Evolutionary conservation across 1,140 invertebrate species (phyloP), one percentile per base, ranked within the genome.

Genomic region (Macrotrachela quadricornifera): DNA sequence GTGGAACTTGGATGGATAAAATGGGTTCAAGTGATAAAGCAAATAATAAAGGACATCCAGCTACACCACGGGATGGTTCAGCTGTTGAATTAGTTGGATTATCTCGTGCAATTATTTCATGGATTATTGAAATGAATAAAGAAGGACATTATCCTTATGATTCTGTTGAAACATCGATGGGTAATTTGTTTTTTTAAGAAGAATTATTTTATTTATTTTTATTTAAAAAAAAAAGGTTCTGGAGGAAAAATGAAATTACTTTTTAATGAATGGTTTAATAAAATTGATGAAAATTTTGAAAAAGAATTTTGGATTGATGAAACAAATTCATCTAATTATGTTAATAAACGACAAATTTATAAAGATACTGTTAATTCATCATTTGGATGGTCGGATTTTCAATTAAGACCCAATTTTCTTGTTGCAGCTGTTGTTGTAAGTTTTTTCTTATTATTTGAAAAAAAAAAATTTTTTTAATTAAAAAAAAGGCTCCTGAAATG

Each of bases 1-100:
- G 90, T 71, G 92, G 92, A 17, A 97, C 92, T 2, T 99, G 92
- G 92, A 97, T 97, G 92, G 92, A 99, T 67, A 99, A 97, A 75
- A 97, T 97, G 92, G 92, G 92, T 9, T 86, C 84, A 10, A 91
- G 85, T 6, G 79, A 81, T 37, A 79, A 80, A 60, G 86, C 88
- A 4, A 83, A 83, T 38, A 97, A 82, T 61, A 30, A 15, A 37
- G 52, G 45, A 30, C 39, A 4, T 40, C 46, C 56, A 15, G 51
- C 47, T 16, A 48, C 51, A 39, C 40, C 44, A 55, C 77, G 92
- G 55, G 87, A 96, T 74, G 92, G 92, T 39, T 84, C 83, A 44
- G 88, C 92, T 16, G 77, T 97, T 17, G 92, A 99, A 72, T 72
- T 99, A 15, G 77, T 94, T 38, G 90, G 83, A 21, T 71, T 95